Percentiles rank a stretch among this genome's conserved stretches.
These are phyloP conservation scores for Ormyrus labotus DNA, from an alignment of 2,888 invertebrate genomes.

Conservation along the genomic window DNA sequence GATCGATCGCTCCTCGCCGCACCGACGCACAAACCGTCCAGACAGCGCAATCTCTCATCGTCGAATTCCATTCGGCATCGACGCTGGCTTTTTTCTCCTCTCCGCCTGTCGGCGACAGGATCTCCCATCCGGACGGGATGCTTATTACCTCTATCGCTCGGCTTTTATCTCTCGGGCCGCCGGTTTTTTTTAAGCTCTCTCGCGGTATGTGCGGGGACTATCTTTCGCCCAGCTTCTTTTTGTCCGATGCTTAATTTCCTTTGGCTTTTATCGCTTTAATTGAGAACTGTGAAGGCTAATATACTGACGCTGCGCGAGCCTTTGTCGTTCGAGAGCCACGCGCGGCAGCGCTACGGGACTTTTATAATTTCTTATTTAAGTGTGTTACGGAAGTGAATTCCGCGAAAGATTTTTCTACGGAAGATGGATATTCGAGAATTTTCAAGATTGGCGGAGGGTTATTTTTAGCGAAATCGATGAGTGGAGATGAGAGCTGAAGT, in stretches of 20 bases:
- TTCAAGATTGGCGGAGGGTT: too few relatives aligned
- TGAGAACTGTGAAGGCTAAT: constrained; percentile 13
- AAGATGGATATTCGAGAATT: too few relatives aligned
- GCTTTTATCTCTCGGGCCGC: not conserved
- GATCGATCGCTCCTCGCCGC: not conserved
- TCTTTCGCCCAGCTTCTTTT: not conserved
- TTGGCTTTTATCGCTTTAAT: constrained; percentile 38
- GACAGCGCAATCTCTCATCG: not conserved
- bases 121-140: not conserved
- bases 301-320: too few relatives aligned
- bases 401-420: too few relatives aligned
- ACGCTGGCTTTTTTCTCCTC: not conserved
- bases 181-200: not conserved
- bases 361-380: too few relatives aligned
- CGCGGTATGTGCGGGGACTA: not conserved
- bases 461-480: too few relatives aligned
- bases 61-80: constrained; percentile 17
- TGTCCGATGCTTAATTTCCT: constrained; percentile 18
- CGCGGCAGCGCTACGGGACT: too few relatives aligned
- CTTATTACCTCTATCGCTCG: constrained; percentile 16
- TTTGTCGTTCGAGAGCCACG: not conserved
- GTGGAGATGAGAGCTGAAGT: too few relatives aligned
- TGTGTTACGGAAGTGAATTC: too few relatives aligned
- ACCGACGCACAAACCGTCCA: not conserved
- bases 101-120: not conserved